A percentile compares a stretch with the other conserved stretches of the same genome.
phyloP scores from a whole-genome alignment of 2,888 invertebrate species.

The Litoditis marina region DNA sequence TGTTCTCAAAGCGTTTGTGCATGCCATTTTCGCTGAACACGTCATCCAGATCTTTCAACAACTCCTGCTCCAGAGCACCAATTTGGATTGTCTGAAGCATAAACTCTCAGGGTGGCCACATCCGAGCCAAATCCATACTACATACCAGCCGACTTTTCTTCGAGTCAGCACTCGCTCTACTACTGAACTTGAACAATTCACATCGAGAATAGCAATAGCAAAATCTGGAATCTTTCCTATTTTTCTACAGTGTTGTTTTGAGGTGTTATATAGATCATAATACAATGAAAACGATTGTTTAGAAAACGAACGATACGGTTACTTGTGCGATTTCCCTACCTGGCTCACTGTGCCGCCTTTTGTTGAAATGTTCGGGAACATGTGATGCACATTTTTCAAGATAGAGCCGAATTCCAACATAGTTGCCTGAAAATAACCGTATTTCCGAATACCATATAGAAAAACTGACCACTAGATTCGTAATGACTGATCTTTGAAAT shows the following conservation, averaged over 20 bases:
- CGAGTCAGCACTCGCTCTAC: no score
- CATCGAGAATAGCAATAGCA: no score
- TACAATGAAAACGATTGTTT: not conserved
- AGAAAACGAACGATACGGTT: not conserved
- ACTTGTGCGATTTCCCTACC: constrained; percentile 71
- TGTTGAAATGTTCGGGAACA: constrained; percentile 86
- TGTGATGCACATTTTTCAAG: constrained; percentile 81
- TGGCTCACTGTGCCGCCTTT: constrained; percentile 80
- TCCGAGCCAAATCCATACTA: not conserved
- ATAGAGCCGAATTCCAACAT: constrained; percentile 80
- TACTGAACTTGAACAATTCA: not conserved
- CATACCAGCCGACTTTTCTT: no score
- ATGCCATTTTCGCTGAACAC: constrained; percentile 50
- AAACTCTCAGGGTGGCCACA: not conserved
- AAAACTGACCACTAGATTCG: no score
- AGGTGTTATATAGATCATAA: no score
- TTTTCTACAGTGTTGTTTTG: no score
- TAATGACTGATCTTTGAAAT: no score
- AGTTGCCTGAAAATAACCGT: no score
- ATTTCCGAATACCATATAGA: no score
- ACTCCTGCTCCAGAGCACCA: constrained; percentile 45
- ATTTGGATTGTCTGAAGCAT: constrained; percentile 41
- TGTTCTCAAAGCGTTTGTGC: constrained; percentile 68
- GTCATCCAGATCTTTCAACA: constrained; percentile 38
- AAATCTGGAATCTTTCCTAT: no score